phyloP scores from a whole-genome alignment of 2,113 vertebrate species.

The Gambusia holbrooki region DNA sequence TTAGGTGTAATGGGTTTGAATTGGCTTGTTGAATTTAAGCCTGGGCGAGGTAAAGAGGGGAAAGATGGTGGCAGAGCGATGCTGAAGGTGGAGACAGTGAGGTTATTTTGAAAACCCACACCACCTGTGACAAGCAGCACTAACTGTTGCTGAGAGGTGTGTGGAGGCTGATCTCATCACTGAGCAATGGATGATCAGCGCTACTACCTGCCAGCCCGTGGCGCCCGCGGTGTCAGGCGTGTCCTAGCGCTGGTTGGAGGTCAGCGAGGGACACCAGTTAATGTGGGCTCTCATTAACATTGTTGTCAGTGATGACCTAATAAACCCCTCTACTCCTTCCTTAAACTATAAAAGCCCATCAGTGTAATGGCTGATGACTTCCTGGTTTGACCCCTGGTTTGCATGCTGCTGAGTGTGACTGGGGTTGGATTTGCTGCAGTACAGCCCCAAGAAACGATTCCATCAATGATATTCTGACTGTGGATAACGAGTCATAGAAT shows the following conservation, averaged over 20 bases:
- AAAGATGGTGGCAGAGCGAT: slow-evolving; percentile 30
- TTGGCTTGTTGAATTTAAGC: slow-evolving; percentile 68
- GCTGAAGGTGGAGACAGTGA: slow-evolving; percentile 33
- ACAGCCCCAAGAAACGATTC: background rate
- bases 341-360: background rate
- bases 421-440: background rate
- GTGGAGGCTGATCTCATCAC: slow-evolving; percentile 39
- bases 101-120: slow-evolving; percentile 44
- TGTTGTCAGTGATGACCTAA: slow-evolving; percentile 56
- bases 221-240: slow-evolving; percentile 32
- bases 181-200: slow-evolving; percentile 32
- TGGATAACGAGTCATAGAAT: too few relatives aligned
- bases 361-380: too few relatives aligned
- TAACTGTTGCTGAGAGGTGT: slow-evolving; percentile 64
- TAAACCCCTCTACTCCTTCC: background rate
- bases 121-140: slow-evolving; percentile 62
- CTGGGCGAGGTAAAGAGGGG: slow-evolving; percentile 23
- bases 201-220: slow-evolving; percentile 33
- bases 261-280: slow-evolving; percentile 27
- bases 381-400: background rate
- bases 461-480: too few relatives aligned
- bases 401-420: background rate
- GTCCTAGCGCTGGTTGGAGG: slow-evolving; percentile 25
- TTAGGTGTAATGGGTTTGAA: slow-evolving; percentile 71
- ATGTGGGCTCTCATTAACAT: slow-evolving; percentile 56